Conservation (phyloP, 2,113 vertebrate species). For the Chamaetylas fuelleborni region DNA sequence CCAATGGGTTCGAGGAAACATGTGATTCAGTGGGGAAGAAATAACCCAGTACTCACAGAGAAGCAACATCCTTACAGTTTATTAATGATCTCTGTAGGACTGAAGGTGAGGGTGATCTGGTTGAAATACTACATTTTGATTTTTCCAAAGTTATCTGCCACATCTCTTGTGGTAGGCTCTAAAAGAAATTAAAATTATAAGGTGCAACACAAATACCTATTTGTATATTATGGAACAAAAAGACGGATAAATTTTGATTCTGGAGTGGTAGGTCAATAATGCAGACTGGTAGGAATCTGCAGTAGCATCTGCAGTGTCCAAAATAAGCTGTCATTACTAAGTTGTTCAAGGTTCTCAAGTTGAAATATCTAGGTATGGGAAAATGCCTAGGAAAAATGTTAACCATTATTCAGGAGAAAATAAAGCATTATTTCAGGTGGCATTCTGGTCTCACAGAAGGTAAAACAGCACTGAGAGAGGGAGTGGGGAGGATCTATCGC, state of each 20-base stretch:
- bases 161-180: not conserved
- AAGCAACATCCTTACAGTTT: not conserved
- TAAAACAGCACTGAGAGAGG: not conserved
- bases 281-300: not conserved
- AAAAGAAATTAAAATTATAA: not conserved
- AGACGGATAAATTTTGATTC: not conserved
- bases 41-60: not conserved
- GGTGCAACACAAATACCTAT: not conserved
- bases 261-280: not conserved
- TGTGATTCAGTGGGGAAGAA: not conserved
- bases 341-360: not conserved
- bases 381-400: not conserved
- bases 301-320: not conserved
- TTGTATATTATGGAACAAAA: not conserved
- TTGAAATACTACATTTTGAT: not conserved
- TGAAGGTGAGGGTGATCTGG: not conserved
- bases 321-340: not conserved
- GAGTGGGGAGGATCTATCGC: not conserved
- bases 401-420: not conserved
- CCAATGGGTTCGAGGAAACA: not conserved
- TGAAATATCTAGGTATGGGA: not conserved
- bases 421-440: not conserved
- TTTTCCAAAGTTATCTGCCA: not conserved
- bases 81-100: not conserved
- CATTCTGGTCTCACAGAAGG: not conserved